These are phyloP conservation scores for Calliopsis andreniformis DNA, from an alignment of 1,140 invertebrate species.

Conservation along the genomic window DNA sequence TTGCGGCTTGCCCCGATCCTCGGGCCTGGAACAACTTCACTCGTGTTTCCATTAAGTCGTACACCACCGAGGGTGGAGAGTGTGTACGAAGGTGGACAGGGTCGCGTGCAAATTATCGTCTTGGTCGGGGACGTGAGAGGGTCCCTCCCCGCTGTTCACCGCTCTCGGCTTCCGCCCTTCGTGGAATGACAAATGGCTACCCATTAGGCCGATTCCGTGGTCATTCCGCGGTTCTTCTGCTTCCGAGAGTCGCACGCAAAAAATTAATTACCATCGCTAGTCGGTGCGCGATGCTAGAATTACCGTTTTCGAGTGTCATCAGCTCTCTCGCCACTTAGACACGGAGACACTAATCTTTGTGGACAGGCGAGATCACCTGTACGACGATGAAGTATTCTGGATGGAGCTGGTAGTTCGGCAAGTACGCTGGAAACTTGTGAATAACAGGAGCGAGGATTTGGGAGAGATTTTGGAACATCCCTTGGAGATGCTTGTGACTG, in stretches of 20 bases:
- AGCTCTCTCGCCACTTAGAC: neutral
- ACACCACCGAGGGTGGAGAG: neutral
- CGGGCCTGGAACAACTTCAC: constrained; percentile 7
- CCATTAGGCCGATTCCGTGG: constrained; percentile 74
- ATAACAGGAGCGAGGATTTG: no score
- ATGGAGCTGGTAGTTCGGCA: no score
- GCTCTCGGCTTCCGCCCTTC: constrained; percentile 38
- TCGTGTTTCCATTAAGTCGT: constrained; percentile 56
- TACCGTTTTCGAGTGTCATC: constrained; percentile 39
- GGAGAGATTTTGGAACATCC: no score
- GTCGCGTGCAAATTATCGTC: constrained; percentile 65
- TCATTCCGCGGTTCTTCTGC: constrained; percentile 65
- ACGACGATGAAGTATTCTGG: no score
- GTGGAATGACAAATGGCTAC: constrained; percentile 72
- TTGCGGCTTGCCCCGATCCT: neutral
- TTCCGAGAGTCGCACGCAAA: constrained; percentile 63
- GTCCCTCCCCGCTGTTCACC: constrained; percentile 27
- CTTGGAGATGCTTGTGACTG: no score
- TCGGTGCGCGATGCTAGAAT: constrained; percentile 53
- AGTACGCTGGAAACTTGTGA: no score
- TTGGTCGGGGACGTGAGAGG: constrained; percentile 32
- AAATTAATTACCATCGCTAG: constrained; percentile 73
- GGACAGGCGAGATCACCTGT: no score
- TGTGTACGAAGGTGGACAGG: constrained; percentile 23
- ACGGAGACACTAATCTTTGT: no score